Percentiles rank a stretch among this genome's conserved stretches.
Evolutionary conservation across 2,888 invertebrate species (phyloP).

Genomic region (Julus scandinavius): DNA sequence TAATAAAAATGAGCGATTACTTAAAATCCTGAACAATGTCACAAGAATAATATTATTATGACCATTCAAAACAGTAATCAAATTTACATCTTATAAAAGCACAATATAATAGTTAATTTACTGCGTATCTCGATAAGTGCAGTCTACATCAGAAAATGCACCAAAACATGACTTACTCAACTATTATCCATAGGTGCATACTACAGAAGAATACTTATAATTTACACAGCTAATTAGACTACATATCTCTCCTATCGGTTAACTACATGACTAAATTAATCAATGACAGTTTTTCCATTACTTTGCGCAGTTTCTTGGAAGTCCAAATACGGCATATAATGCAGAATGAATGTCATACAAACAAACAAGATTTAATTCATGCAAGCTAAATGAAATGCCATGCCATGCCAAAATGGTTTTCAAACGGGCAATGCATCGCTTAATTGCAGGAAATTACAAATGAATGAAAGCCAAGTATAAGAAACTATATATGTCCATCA

Average conservation of each 20-base stretch:
- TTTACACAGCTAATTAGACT: no score
- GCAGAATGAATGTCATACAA: slow-evolving; percentile 20
- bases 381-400: slow-evolving; percentile 20
- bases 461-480: not conserved
- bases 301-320: not conserved
- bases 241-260: not conserved
- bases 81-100: no score
- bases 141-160: no score
- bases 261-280: not conserved
- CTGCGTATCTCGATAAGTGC: no score
- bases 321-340: not conserved
- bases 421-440: slow-evolving; percentile 7
- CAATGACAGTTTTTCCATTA: not conserved
- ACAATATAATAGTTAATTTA: no score
- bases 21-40: no score
- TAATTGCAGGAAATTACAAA: not conserved
- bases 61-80: no score
- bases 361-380: not conserved
- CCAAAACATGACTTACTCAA: no score
- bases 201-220: no score
- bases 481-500: not conserved
- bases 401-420: slow-evolving; percentile 3
- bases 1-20: no score
- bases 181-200: no score
- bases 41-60: no score